These are phyloP conservation scores for Dryococelus australis DNA, from an alignment of 2,888 invertebrate species.

Conservation along the genomic window DNA sequence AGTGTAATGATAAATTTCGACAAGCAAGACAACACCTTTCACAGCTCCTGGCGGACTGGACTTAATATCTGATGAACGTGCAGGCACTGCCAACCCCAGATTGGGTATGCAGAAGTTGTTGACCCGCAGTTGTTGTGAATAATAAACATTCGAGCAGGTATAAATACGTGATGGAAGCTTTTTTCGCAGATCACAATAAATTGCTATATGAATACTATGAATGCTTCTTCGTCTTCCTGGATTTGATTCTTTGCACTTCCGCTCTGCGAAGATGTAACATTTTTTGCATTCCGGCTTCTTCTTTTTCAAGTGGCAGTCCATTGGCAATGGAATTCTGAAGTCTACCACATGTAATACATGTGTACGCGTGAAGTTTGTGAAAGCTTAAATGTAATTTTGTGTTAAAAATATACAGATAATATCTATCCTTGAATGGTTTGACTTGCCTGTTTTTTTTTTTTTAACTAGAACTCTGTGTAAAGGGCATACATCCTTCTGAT, in stretches of 20 bases:
- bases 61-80: slow-evolving; percentile 48
- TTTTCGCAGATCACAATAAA: slow-evolving; percentile 48
- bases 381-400: background rate
- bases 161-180: slow-evolving; percentile 45
- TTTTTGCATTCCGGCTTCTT: background rate
- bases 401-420: background rate
- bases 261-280: background rate
- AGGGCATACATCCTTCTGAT: background rate
- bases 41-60: slow-evolving; percentile 43
- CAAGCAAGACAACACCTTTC: slow-evolving; percentile 45
- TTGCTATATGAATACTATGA: background rate
- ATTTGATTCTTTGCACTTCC: background rate
- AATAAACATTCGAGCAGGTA: slow-evolving; percentile 46
- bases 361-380: background rate
- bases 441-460: too few relatives aligned
- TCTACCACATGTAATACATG: background rate
- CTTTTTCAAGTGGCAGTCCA: background rate
- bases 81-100: slow-evolving; percentile 25
- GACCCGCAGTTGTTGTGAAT: slow-evolving; percentile 46
- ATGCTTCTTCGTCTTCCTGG: background rate
- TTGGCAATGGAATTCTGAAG: background rate
- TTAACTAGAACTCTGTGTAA: background rate
- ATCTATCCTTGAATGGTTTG: background rate
- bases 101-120: slow-evolving; percentile 43
- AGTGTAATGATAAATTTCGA: background rate